Evolutionary conservation across 2,113 vertebrate genomes (phyloP), one percentile per base, ranked within the genome.

Genomic region (Mustelus asterias): DNA sequence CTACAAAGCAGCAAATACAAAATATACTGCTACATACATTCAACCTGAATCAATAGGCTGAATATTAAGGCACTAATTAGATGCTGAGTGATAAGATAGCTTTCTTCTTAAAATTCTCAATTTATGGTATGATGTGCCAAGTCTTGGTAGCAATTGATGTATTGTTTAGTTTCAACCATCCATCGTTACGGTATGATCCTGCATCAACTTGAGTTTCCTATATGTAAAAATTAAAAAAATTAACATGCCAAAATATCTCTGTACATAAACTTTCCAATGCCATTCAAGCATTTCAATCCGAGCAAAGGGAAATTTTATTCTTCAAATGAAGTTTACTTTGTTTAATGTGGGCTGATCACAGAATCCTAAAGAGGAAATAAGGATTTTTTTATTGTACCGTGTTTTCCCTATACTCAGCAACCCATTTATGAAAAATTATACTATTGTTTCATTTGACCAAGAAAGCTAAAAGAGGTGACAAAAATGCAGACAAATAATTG

Each of bases 41-140:
- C 97, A 97, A 97, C 96, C 97, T 98, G 97, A 97, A 98, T 97
- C 97, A 97, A 96, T 96, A 97, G 98, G 98, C 96, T 96, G 94
- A 95, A 95, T 95, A 97, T 97, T 98, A 98, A 98, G 98, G 98
- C 98, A 98, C 98, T 98, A 97, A 97, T 97, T 96, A 97, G 97
- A 97, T 97, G 98, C 97, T 98, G 96, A 97, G 97, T 97, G 96
- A 96, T 18, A 95, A 95, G 93, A 96, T 97, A 97, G 97, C 97
- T 98, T 97, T 97, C 37, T 97, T 95, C 94, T 70, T 94, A 94
- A 94, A 70, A 70, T 94, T 97, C 97, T 48, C 37, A 41, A 95
- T 72, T 70, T 95, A 72, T n/a, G 22, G 44, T 48, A 95, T 29
- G 94, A 29, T 72, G 65, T 95, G 94, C 69, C 94, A 95, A 72